Percentiles rank a stretch among this genome's conserved stretches.
These are phyloP conservation scores for Helarctos malayanus DNA, from an alignment of 2,797 vertebrate species.

Conservation along the genomic window DNA sequence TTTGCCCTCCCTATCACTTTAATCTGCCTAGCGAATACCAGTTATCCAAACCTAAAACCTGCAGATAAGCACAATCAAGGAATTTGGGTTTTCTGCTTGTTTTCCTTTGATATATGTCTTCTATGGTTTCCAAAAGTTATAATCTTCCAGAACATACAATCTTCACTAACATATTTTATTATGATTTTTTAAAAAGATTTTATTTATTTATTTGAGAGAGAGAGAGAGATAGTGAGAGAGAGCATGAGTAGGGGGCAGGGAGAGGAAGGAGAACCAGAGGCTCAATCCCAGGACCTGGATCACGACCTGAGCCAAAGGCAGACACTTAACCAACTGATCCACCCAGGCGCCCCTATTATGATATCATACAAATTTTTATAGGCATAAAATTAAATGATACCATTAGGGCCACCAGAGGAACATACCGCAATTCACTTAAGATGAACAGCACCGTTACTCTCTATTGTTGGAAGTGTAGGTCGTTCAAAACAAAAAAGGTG, in stretches of 20 bases:
- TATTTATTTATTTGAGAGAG: background rate
- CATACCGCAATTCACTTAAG: conserved; percentile 27
- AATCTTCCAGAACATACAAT: background rate
- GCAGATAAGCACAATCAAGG: background rate
- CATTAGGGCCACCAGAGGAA: background rate
- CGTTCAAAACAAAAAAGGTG: conserved; percentile 11
- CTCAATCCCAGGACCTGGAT: too few species aligned
- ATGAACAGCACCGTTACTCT: background rate
- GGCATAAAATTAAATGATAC: conserved; percentile 39
- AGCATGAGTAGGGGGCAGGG: background rate
- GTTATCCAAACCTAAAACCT: background rate
- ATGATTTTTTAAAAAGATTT: background rate
- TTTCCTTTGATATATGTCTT: background rate
- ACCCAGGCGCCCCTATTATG: background rate
- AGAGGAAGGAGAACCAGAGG: background rate
- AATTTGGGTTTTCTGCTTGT: background rate
- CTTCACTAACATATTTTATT: background rate
- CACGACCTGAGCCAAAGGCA: too few species aligned
- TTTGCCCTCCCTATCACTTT: background rate
- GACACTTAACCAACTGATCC: too few species aligned
- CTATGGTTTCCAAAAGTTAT: background rate
- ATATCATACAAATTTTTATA: background rate
- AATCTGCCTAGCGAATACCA: background rate
- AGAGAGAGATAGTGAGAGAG: background rate
- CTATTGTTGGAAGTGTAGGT: conserved; percentile 27